Percentiles rank a stretch among this genome's conserved stretches.
Conservation (phyloP, 2,113 vertebrate genomes). For the Siniperca knerii region DNA sequence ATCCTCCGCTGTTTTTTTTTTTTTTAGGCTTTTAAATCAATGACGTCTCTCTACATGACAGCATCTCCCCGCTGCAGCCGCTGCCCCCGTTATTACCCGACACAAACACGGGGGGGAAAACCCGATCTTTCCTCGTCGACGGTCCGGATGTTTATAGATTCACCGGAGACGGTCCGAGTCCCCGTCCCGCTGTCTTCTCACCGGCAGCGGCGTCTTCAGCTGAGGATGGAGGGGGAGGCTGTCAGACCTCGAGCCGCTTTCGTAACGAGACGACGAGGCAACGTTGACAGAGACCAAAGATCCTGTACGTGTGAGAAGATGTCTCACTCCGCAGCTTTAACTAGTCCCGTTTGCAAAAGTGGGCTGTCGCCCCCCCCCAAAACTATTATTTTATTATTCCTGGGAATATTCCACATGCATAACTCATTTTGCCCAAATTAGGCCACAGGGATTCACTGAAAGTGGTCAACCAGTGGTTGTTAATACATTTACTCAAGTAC, state of each 20-base stretch:
- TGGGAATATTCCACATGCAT: not conserved
- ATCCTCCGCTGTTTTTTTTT: not conserved
- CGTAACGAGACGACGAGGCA: not conserved
- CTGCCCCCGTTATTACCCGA: not conserved
- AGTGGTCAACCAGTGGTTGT: not conserved
- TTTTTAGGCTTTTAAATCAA: not conserved
- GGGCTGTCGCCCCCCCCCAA: not conserved
- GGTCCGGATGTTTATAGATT: not conserved
- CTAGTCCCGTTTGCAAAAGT: not conserved
- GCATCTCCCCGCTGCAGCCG: constrained; percentile 26
- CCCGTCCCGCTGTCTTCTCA: too few relatives aligned
- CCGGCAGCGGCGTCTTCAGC: not conserved
- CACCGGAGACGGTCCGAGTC: not conserved
- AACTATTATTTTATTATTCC: not conserved
- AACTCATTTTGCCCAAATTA: not conserved
- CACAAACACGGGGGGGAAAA: constrained; percentile 33
- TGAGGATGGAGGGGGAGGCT: constrained; percentile 32
- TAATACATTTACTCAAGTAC: too few relatives aligned
- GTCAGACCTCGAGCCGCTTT: not conserved
- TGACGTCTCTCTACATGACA: constrained; percentile 20
- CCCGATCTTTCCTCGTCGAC: not conserved
- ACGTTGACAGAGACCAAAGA: constrained; percentile 40
- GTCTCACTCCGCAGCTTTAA: constrained; percentile 41
- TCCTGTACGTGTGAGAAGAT: fast-evolving
- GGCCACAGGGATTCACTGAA: not conserved